Conservation (phyloP, 2,888 invertebrate genomes). For the Meteorus colon region DNA sequence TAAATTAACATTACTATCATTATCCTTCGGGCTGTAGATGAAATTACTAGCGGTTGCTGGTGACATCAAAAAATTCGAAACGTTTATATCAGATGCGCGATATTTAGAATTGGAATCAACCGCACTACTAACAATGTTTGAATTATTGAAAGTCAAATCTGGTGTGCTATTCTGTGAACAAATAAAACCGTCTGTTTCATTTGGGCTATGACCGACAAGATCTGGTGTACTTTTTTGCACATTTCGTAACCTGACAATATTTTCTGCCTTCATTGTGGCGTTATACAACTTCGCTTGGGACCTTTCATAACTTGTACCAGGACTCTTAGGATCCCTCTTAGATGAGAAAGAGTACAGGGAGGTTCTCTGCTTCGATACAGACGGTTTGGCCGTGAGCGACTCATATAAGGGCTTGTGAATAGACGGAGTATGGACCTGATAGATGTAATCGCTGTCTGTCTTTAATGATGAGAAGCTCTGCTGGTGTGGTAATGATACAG, state of each 20-base stretch:
- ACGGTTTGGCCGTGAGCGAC: conserved; percentile 61
- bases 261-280: conserved; percentile 59
- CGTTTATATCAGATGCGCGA: conserved; percentile 43
- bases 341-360: conserved; percentile 61
- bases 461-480: conserved; percentile 84
- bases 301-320: conserved; percentile 57
- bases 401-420: conserved; percentile 69
- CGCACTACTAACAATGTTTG: conserved; percentile 50
- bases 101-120: conserved; percentile 49
- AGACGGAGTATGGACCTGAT: conserved; percentile 78
- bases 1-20: conserved; percentile 62
- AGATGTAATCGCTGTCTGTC: conserved; percentile 85
- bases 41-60: conserved; percentile 65
- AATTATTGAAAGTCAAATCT: conserved; percentile 57
- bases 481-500: conserved; percentile 84
- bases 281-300: conserved; percentile 60
- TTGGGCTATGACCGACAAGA: conserved; percentile 55
- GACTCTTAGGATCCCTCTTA: conserved; percentile 54
- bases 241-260: conserved; percentile 51
- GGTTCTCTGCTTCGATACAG: conserved; percentile 58
- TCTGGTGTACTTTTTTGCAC: conserved; percentile 57
- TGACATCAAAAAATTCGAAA: conserved; percentile 55
- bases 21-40: conserved; percentile 58
- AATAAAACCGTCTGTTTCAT: conserved; percentile 56
- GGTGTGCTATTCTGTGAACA: conserved; percentile 61